A percentile compares a stretch with the other conserved stretches of the same genome.
phyloP scores from a whole-genome alignment of 2,113 vertebrate genomes.

The Theristicus caerulescens region DNA sequence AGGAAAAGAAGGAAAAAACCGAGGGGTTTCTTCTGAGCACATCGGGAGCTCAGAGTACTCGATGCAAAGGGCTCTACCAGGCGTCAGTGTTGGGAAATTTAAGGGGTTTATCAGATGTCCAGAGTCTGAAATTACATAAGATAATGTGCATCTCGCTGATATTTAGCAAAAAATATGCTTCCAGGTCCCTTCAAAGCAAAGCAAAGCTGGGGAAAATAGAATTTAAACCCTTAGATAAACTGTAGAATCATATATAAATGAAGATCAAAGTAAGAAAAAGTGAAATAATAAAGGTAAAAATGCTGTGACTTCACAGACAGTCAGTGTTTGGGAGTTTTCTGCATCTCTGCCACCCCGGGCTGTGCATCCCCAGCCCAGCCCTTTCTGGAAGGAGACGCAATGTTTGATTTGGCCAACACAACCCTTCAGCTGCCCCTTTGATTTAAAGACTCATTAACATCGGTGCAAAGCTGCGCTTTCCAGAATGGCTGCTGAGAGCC shows the following conservation, averaged over 20 bases:
- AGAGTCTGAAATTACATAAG: background rate
- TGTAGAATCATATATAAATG: background rate
- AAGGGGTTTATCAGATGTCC: background rate
- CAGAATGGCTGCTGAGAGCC: background rate
- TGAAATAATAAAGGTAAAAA: too few relatives aligned
- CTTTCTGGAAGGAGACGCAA: background rate
- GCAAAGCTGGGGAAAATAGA: background rate
- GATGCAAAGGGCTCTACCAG: background rate
- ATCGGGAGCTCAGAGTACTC: background rate
- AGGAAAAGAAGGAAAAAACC: background rate
- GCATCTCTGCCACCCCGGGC: background rate
- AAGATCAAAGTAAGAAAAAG: background rate
- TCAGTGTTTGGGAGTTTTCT: rapidly evolving
- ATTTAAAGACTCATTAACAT: slow-evolving; percentile 8
- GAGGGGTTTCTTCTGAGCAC: background rate
- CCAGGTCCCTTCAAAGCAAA: background rate
- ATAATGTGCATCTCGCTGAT: background rate
- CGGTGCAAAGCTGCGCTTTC: background rate
- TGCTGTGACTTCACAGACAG: background rate
- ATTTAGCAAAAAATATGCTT: background rate
- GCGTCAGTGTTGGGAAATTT: background rate
- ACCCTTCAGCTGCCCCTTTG: background rate
- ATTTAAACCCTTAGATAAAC: background rate
- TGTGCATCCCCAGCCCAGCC: background rate
- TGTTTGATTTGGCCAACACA: background rate